Conservation (phyloP, 2,113 vertebrate species). For the Choloepus hoffmanni region DNA sequence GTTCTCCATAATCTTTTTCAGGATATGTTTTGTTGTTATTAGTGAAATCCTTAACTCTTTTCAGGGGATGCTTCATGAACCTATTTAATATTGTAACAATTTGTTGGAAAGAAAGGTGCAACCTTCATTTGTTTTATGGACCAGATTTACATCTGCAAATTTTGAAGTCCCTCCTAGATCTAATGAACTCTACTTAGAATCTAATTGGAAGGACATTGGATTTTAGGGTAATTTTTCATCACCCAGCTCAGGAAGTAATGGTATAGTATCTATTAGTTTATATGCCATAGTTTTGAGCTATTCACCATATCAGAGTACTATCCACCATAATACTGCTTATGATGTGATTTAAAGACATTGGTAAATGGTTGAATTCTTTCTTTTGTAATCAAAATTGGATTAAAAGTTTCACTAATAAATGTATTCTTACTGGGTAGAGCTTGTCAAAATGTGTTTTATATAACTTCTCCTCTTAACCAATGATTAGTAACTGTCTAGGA, state of each 20-base stretch:
- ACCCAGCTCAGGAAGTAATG: background rate
- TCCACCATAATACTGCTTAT: background rate
- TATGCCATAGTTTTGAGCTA: background rate
- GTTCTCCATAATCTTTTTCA: slow-evolving; percentile 76
- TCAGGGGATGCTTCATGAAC: slow-evolving; percentile 51
- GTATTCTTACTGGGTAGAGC: background rate
- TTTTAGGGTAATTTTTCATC: background rate
- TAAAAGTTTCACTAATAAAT: slow-evolving; percentile 2
- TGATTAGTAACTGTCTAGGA: background rate
- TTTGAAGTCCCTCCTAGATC: background rate
- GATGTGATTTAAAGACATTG: background rate
- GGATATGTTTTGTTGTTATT: slow-evolving; percentile 71
- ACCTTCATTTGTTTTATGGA: background rate
- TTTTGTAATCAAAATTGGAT: background rate
- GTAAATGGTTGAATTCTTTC: background rate
- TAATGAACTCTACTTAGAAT: background rate
- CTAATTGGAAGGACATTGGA: background rate
- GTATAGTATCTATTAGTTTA: background rate
- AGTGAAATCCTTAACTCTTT: slow-evolving; percentile 65
- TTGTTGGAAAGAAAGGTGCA: background rate
- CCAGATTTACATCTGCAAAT: background rate
- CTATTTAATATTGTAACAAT: slow-evolving; percentile 15
- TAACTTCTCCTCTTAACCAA: background rate
- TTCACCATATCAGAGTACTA: slow-evolving; percentile 14
- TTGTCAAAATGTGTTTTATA: background rate